Conservation (phyloP, 2,113 vertebrate genomes). For the Carassius auratus region DNA sequence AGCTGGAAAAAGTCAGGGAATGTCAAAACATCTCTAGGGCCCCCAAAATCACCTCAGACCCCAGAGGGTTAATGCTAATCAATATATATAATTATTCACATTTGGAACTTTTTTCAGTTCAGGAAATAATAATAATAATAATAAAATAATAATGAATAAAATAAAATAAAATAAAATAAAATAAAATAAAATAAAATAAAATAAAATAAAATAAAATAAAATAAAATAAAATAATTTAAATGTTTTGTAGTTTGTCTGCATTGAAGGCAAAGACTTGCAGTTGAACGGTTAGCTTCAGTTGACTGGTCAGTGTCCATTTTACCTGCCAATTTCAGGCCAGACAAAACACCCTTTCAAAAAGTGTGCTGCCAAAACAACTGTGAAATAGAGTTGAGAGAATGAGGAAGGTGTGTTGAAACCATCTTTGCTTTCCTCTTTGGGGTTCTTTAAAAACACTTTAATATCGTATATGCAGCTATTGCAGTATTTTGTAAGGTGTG, state of each 20-base stretch:
- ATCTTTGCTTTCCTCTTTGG: neutral
- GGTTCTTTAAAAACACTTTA: neutral
- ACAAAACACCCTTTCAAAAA: conserved; percentile 36
- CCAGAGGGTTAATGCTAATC: too few species aligned
- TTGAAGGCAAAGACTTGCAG: neutral
- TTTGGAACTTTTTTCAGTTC: neutral
- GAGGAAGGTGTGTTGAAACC: neutral
- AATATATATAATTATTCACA: too few species aligned
- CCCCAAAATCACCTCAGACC: too few species aligned
- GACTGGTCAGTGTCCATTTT: neutral
- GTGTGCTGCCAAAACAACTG: conserved; percentile 39
- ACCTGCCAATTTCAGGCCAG: conserved; percentile 25
- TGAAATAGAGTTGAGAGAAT: conserved; percentile 17
- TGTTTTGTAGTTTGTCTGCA: neutral
- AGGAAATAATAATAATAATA: neutral
- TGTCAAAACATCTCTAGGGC: too few species aligned
- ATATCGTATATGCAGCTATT: neutral
- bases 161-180: neutral
- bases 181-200: neutral
- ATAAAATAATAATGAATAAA: too few species aligned
- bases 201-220: neutral
- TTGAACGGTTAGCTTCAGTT: neutral
- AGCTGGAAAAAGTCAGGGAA: too few species aligned
- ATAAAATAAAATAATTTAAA: neutral
- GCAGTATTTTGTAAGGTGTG: neutral